A percentile compares a stretch with the other conserved stretches of the same genome.
Conservation (phyloP, 2,113 vertebrate species). For the Cochlearius cochlearius region DNA sequence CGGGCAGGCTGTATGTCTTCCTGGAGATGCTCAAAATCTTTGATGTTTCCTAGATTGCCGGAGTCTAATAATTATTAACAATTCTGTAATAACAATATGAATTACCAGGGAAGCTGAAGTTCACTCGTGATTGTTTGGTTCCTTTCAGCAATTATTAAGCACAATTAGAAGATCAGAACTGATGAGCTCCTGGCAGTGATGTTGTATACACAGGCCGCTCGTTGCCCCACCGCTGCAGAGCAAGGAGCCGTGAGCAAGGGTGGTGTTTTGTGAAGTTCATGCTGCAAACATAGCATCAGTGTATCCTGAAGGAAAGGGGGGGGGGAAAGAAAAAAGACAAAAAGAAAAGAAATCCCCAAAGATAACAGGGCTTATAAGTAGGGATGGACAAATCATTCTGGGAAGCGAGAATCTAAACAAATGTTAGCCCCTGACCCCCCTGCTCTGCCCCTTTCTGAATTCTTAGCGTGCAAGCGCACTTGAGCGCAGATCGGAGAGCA, state of each 20-base stretch:
- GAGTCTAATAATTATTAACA: conserved; percentile 35
- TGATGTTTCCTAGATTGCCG: background rate
- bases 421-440: background rate
- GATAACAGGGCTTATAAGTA: background rate
- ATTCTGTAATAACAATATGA: conserved; percentile 27
- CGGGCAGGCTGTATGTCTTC: background rate
- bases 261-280: background rate
- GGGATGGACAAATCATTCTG: background rate
- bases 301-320: background rate
- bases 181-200: background rate
- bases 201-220: background rate
- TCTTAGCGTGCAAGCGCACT: background rate
- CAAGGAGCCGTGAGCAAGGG: background rate
- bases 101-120: background rate
- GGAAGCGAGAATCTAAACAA: background rate
- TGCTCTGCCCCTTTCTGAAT: background rate
- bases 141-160: conserved; percentile 58
- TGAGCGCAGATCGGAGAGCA: rapidly evolving
- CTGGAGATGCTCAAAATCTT: background rate
- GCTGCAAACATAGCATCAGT: background rate
- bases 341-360: background rate
- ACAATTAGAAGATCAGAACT: conserved; percentile 43
- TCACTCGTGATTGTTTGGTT: conserved; percentile 20
- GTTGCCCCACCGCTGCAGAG: background rate
- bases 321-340: background rate